Conservation (phyloP, 2,888 invertebrate genomes). For the Zhengitettix transpicula region DNA sequence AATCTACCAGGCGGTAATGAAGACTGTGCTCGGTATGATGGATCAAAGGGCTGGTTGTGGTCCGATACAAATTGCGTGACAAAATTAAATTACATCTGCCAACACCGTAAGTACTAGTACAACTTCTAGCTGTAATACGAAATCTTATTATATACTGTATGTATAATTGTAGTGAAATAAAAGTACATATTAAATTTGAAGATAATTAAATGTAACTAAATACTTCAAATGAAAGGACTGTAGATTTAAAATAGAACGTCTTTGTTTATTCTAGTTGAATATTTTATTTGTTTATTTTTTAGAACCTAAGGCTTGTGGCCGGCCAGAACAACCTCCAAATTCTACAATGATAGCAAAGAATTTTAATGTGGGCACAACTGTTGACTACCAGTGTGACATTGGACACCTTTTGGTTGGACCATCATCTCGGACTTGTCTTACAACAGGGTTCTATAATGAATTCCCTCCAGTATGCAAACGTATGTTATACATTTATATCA, state of each 20-base stretch:
- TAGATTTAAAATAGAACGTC: too few species aligned
- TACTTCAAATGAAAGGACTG: too few species aligned
- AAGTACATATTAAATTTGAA: not conserved
- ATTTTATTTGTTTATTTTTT: constrained; percentile 13
- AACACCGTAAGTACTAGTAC: constrained; percentile 58
- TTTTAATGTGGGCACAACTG: constrained; percentile 64
- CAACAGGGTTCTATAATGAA: constrained; percentile 86
- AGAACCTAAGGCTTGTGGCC: constrained; percentile 82
- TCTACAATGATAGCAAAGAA: constrained; percentile 67
- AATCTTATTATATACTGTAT: not conserved
- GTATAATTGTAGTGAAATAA: not conserved
- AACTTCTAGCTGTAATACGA: too few species aligned
- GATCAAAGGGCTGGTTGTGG: constrained; percentile 89
- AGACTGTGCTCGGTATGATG: constrained; percentile 79
- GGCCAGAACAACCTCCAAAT: constrained; percentile 85
- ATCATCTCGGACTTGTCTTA: constrained; percentile 62
- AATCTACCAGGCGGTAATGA: constrained; percentile 69
- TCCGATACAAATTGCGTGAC: constrained; percentile 78
- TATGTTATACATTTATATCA: constrained; percentile 33
- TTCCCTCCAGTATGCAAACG: constrained; percentile 88
- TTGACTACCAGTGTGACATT: constrained; percentile 70
- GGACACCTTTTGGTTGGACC: constrained; percentile 81
- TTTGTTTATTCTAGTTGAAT: too few species aligned
- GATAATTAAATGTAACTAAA: not conserved
- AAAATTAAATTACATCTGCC: constrained; percentile 77